Evolutionary conservation across 2,113 vertebrate genomes (phyloP), one percentile per base, ranked within the genome.

Genomic region (Gadus macrocephalus): DNA sequence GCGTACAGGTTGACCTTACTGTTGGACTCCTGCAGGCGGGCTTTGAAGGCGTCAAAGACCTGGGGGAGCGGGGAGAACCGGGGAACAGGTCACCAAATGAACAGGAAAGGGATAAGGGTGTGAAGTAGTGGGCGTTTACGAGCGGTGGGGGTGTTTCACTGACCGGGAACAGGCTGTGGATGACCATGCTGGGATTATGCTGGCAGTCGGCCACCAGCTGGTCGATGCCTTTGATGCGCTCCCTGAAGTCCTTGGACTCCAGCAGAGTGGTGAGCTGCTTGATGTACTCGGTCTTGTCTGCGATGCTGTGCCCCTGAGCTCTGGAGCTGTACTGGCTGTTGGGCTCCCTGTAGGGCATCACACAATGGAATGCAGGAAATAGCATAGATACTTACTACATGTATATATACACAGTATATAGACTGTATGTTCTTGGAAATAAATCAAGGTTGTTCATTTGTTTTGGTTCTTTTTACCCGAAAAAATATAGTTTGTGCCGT

Each of bases 1-100:
- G 96, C 96, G 19, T 91, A 86, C 68, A 94, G 91, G 79, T 92
- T 97, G 61, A 98, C 96, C 86, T 98, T 98, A 75, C 94, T 95
- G 88, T 98, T 98, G 27, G 94, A 96, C 86, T 98, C 96, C 62
- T 95, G 94, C 49, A 98, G 89, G 59, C 95, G 88, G 71, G 91
- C 89, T 87, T 92, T 96, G 81, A 98, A 95, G 69, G 93, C 93
- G 73, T 98, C 96, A 65, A 96, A 98, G 74, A 98, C 92, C 96
- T 97, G 82, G 3, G 79, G 7, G 20, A 35, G 11, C 66, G 4
- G 66, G 68, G 67, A 60, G 59, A 38, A 49, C 66, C 4, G 11
- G 42, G 31, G 60, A 22, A 0, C 42, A 67, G 53, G 53, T 1
- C 19, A 17, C 55, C 55, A 58, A 6, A 3, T 3, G 15, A 16